A percentile compares a stretch with the other conserved stretches of the same genome.
phyloP scores from a whole-genome alignment of 2,113 vertebrate species.

The Gobiocypris rarus region DNA sequence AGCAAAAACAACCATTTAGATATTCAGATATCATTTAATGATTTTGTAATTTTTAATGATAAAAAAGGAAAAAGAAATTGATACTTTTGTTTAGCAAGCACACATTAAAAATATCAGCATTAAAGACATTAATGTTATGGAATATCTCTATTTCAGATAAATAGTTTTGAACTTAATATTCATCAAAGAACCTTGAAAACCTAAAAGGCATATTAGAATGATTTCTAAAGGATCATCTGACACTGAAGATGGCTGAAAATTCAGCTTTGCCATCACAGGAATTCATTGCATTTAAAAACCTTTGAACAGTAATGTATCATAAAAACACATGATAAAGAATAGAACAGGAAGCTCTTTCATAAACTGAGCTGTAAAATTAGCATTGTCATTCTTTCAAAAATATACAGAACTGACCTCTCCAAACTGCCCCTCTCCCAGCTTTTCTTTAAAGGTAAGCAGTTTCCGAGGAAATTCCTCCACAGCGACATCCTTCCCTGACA shows the following conservation, averaged over 20 bases:
- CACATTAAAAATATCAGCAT: neutral
- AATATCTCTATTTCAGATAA: neutral
- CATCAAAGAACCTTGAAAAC: neutral
- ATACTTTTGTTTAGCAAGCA: neutral
- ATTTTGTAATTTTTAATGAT: neutral
- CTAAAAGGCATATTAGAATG: neutral
- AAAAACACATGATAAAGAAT: neutral
- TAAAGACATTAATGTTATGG: neutral
- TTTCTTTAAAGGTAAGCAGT: conserved; percentile 93
- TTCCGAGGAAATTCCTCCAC: conserved; percentile 95
- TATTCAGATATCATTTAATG: neutral
- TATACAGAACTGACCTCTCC: conserved; percentile 84
- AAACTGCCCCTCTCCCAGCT: conserved; percentile 97
- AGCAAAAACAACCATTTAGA: neutral
- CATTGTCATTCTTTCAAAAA: too few species aligned
- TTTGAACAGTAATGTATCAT: neutral
- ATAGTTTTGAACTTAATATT: neutral
- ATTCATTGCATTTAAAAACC: neutral
- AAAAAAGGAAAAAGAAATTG: neutral
- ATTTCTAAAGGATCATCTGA: neutral
- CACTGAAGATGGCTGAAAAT: neutral
- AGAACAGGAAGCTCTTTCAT: too few species aligned
- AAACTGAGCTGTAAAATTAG: too few species aligned
- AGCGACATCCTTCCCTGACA: conserved; percentile 90
- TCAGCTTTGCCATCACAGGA: neutral